phyloP scores from a whole-genome alignment of 2,113 vertebrate species.

The Epinephelus cyanopodus region DNA sequence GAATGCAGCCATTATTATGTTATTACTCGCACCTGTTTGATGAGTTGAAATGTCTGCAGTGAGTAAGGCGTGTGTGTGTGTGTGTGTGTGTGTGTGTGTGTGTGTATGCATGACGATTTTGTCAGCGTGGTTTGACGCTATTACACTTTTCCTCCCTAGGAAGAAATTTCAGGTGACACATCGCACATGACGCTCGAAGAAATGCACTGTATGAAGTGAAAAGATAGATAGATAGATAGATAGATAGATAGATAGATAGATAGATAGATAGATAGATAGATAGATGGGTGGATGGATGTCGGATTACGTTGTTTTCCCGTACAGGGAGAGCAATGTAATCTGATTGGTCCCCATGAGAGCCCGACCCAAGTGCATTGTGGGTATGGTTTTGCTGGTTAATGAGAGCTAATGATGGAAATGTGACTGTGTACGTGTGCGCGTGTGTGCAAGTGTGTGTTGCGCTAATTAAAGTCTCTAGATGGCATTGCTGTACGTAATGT shows the following conservation, averaged over 20 bases:
- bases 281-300: background rate
- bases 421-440: conserved; percentile 42
- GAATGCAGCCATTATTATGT: conserved; percentile 41
- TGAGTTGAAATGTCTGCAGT: conserved; percentile 29
- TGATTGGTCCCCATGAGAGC: conserved; percentile 69
- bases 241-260: conserved; percentile 42
- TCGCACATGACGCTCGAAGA: background rate
- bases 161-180: background rate
- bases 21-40: conserved; percentile 10
- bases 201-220: background rate
- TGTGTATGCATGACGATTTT: background rate
- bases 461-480: conserved; percentile 77
- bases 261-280: background rate
- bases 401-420: conserved; percentile 64
- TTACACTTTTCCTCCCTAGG: background rate
- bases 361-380: conserved; percentile 53
- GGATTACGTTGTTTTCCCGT: conserved; percentile 16
- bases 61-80: background rate
- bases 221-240: conserved; percentile 23
- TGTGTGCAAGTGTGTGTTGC: conserved; percentile 49
- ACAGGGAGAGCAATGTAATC: conserved; percentile 69
- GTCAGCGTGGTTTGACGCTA: background rate
- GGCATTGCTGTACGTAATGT: conserved; percentile 79
- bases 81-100: background rate
- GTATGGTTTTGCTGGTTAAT: conserved; percentile 66